A percentile compares a stretch with the other conserved stretches of the same genome.
phyloP scores from a whole-genome alignment of 1,140 invertebrate species.

The Samia ricini region DNA sequence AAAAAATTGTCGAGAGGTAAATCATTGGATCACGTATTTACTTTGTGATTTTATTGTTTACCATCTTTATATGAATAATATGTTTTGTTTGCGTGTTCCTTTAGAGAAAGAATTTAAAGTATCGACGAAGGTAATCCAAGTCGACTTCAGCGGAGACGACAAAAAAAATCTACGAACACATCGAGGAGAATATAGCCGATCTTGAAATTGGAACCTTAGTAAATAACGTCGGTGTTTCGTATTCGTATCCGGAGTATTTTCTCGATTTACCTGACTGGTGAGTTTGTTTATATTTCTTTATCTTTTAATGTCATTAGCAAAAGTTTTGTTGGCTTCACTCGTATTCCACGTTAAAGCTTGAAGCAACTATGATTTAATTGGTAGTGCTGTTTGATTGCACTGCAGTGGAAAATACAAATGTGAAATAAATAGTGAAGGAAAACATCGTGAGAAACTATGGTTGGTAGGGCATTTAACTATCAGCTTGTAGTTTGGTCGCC shows the following conservation, averaged over 20 bases:
- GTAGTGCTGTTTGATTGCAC: too few species aligned
- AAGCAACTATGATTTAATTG: too few species aligned
- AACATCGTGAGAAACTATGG: too few species aligned
- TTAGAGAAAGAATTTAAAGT: slow-evolving; percentile 86
- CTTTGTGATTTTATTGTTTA: too few species aligned
- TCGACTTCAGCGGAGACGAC: slow-evolving; percentile 87
- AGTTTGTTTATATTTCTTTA: slow-evolving; percentile 20
- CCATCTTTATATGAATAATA: not conserved
- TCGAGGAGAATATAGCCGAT: slow-evolving; percentile 85
- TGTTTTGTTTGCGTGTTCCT: slow-evolving; percentile 26
- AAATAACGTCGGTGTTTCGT: slow-evolving; percentile 97
- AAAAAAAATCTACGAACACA: slow-evolving; percentile 87
- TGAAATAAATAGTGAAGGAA: too few species aligned
- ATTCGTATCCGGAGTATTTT: slow-evolving; percentile 92
- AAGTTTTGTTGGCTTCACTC: too few species aligned
- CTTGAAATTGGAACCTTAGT: slow-evolving; percentile 95
- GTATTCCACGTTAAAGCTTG: too few species aligned
- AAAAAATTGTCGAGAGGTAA: too few species aligned
- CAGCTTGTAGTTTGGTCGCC: too few species aligned
- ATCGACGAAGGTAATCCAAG: slow-evolving; percentile 88
- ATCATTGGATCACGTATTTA: too few species aligned
- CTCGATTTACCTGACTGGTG: slow-evolving; percentile 81
- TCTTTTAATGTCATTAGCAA: not conserved
- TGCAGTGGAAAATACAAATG: too few species aligned
- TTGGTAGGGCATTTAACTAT: too few species aligned